These are phyloP conservation scores for Melanitta fusca DNA, from an alignment of 2,797 vertebrate genomes.

Conservation along the genomic window DNA sequence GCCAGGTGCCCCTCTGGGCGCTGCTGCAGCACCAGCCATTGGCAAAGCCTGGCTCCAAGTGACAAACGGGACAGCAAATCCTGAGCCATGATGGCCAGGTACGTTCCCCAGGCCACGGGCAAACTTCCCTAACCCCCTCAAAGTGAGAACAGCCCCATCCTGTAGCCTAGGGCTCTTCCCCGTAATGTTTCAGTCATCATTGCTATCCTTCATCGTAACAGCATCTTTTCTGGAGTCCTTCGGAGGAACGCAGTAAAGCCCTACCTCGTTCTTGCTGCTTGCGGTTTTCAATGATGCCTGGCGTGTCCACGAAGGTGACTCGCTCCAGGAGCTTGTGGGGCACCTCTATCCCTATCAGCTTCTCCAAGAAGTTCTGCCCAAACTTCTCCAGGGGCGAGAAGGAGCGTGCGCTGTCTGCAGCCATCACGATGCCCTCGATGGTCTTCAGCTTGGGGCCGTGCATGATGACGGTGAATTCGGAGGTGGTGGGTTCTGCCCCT, in stretches of 20 bases:
- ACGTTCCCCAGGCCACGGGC: background rate
- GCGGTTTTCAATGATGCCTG: slow-evolving; percentile 98
- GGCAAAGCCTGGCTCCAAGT: background rate
- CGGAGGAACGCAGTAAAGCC: background rate
- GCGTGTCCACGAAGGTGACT: slow-evolving; percentile 96
- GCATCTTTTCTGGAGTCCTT: background rate
- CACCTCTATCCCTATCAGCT: slow-evolving; percentile 96
- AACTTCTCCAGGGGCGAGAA: slow-evolving; percentile 98
- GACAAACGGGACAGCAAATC: background rate
- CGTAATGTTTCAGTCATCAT: background rate
- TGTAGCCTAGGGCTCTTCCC: background rate
- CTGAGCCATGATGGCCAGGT: background rate
- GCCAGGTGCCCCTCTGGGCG: background rate
- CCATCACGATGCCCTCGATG: slow-evolving; percentile 98
- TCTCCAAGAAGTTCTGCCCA: slow-evolving; percentile 98
- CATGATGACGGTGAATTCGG: slow-evolving; percentile 98
- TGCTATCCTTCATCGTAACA: rapidly evolving
- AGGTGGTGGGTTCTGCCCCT: slow-evolving; percentile 99
- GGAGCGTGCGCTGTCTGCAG: slow-evolving; percentile 94
- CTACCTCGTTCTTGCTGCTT: slow-evolving; percentile 99
- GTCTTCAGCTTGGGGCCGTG: slow-evolving; percentile 97
- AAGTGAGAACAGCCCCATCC: background rate
- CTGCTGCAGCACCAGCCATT: background rate
- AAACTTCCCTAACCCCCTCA: rapidly evolving
- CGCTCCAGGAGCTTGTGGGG: slow-evolving; percentile 96